Conservation (phyloP, 2,113 vertebrate species). For the Tetraodon nigroviridis region DNA sequence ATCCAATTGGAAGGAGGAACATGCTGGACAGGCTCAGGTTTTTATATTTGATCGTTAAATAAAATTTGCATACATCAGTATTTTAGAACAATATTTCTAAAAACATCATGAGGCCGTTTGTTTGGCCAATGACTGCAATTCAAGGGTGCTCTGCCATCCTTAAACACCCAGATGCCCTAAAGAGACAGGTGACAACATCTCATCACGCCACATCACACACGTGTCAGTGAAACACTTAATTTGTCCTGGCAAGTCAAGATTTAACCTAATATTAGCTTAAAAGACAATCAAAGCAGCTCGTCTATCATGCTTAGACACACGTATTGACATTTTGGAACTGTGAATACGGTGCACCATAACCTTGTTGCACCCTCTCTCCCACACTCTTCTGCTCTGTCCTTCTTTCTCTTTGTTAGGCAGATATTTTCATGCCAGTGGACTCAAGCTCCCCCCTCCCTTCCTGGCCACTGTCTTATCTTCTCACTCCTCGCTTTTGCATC, state of each 20-base stretch:
- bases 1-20: background rate
- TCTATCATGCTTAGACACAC: conserved; percentile 11
- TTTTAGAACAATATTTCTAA: background rate
- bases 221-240: conserved; percentile 53
- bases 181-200: conserved; percentile 67
- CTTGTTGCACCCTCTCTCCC: conserved; percentile 11
- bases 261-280: conserved; percentile 60
- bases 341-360: too few relatives aligned
- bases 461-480: background rate
- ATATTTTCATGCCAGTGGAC: conserved; percentile 49
- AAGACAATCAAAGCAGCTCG: conserved; percentile 50
- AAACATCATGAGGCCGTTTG: conserved; percentile 5
- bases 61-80: background rate
- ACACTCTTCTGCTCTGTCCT: conserved; percentile 22
- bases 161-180: conserved; percentile 46
- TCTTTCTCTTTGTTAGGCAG: conserved; percentile 48
- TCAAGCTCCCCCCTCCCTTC: background rate
- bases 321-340: too few relatives aligned
- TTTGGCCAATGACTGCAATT: conserved; percentile 10
- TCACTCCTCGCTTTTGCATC: conserved; percentile 1
- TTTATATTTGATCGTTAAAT: background rate
- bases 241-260: conserved; percentile 65
- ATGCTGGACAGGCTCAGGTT: background rate
- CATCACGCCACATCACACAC: conserved; percentile 58
- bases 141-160: conserved; percentile 26